Conservation (phyloP, 2,888 invertebrate species). For the Drosophila falleni region DNA sequence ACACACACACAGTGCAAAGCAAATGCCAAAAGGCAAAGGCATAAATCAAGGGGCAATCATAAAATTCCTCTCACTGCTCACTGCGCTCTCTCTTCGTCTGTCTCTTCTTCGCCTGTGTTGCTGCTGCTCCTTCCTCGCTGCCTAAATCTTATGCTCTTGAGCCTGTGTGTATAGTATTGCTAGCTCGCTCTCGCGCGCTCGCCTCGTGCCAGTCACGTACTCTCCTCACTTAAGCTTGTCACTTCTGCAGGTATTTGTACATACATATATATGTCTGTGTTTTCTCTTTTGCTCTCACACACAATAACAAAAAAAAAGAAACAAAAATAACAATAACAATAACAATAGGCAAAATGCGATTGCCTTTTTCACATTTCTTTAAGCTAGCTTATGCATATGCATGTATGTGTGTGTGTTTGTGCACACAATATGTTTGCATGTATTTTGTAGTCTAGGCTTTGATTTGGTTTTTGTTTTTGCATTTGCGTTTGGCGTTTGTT, state of each 20-base stretch:
- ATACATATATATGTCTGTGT: slow-evolving; percentile 13
- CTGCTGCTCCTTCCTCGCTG: slow-evolving; percentile 18
- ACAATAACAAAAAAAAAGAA: slow-evolving; percentile 26
- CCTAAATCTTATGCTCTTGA: slow-evolving; percentile 10
- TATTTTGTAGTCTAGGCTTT: slow-evolving; percentile 40
- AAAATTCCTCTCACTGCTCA: slow-evolving; percentile 35
- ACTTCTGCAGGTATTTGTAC: neutral
- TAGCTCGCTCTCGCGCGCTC: slow-evolving; percentile 38
- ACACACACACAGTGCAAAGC: neutral
- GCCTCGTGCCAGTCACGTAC: slow-evolving; percentile 44
- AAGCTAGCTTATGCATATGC: slow-evolving; percentile 41
- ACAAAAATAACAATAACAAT: slow-evolving; percentile 40
- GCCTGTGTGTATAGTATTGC: slow-evolving; percentile 14
- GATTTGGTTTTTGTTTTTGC: slow-evolving; percentile 16
- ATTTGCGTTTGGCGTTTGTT: slow-evolving; percentile 12
- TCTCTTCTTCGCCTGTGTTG: slow-evolving; percentile 2
- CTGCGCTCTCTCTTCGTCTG: neutral
- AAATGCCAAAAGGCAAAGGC: slow-evolving; percentile 48
- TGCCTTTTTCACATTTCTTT: slow-evolving; percentile 60
- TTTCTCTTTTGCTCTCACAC: slow-evolving; percentile 45
- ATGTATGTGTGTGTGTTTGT: slow-evolving; percentile 12
- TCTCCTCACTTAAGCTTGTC: slow-evolving; percentile 20
- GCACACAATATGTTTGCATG: slow-evolving; percentile 18
- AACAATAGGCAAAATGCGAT: slow-evolving; percentile 37
- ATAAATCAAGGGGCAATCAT: slow-evolving; percentile 69